A percentile compares a stretch with the other conserved stretches of the same genome.
Conservation (phyloP, 2,113 vertebrate species). For the Cnemophilus loriae region DNA sequence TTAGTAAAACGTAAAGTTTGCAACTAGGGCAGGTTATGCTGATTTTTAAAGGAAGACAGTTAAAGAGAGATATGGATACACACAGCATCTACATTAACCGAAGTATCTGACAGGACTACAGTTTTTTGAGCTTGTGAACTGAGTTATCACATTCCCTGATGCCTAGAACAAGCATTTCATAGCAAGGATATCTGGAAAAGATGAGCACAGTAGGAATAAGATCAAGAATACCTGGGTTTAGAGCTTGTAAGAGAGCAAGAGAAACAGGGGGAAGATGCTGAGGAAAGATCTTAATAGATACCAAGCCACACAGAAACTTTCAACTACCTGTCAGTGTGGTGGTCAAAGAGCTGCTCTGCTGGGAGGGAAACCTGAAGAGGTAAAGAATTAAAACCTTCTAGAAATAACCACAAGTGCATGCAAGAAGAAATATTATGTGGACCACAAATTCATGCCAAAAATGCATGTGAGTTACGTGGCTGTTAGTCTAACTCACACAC, state of each 20-base stretch:
- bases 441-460: background rate
- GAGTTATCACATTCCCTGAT: background rate
- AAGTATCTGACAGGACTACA: background rate
- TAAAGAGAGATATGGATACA: background rate
- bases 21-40: background rate
- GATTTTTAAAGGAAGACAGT: background rate
- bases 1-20: background rate
- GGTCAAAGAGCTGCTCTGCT: background rate
- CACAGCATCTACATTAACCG: background rate
- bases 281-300: background rate
- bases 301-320: background rate
- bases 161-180: conserved; percentile 16
- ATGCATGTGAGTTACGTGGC: rapidly evolving
- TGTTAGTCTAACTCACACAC: background rate
- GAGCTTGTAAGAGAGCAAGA: background rate
- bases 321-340: background rate
- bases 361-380: background rate
- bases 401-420: background rate
- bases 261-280: background rate
- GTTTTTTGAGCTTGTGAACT: background rate
- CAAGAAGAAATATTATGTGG: background rate
- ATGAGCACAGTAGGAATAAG: background rate
- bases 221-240: background rate
- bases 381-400: background rate
- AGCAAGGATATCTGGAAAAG: conserved; percentile 2